These are phyloP conservation scores for Nebria brevicollis DNA, from an alignment of 2,888 invertebrate species.

Conservation along the genomic window DNA sequence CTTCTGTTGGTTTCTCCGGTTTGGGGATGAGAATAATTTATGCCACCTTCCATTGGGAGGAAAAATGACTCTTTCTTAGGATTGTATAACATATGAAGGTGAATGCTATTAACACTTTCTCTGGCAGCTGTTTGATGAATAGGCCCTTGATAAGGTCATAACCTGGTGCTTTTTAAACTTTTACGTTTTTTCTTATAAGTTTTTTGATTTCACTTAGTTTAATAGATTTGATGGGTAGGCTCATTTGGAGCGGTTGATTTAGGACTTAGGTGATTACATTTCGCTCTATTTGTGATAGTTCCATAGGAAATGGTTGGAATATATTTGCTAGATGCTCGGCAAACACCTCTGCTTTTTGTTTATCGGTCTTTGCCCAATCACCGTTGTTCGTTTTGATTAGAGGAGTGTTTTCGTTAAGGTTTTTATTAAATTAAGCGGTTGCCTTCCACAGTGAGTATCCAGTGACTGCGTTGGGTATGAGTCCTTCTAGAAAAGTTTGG, in stretches of 20 bases:
- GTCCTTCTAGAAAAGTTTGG: no score
- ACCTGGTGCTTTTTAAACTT: slow-evolving; percentile 49
- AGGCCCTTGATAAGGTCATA: slow-evolving; percentile 51
- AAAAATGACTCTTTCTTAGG: slow-evolving; percentile 48
- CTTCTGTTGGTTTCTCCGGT: slow-evolving; percentile 3
- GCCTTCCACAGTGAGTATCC: no score
- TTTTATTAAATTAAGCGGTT: no score
- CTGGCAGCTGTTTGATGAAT: slow-evolving; percentile 50
- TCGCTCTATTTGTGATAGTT: slow-evolving; percentile 26
- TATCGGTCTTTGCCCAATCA: no score
- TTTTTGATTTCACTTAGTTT: slow-evolving; percentile 31
- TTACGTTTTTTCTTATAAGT: no score
- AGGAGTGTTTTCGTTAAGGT: no score
- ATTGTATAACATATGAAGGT: slow-evolving; percentile 48
- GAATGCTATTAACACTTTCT: slow-evolving; percentile 32
- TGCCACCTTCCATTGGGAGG: slow-evolving; percentile 48
- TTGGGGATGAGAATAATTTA: no score
- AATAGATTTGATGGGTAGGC: slow-evolving; percentile 24
- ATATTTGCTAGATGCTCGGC: slow-evolving; percentile 48
- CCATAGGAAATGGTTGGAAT: slow-evolving; percentile 47
- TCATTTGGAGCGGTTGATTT: slow-evolving; percentile 39
- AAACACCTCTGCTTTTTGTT: slow-evolving; percentile 50
- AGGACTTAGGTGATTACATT: slow-evolving; percentile 32
- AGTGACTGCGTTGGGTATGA: no score
- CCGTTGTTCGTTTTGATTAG: no score